Evolutionary conservation across 2,797 vertebrate species (phyloP).

Genomic region (Falco biarmicus): DNA sequence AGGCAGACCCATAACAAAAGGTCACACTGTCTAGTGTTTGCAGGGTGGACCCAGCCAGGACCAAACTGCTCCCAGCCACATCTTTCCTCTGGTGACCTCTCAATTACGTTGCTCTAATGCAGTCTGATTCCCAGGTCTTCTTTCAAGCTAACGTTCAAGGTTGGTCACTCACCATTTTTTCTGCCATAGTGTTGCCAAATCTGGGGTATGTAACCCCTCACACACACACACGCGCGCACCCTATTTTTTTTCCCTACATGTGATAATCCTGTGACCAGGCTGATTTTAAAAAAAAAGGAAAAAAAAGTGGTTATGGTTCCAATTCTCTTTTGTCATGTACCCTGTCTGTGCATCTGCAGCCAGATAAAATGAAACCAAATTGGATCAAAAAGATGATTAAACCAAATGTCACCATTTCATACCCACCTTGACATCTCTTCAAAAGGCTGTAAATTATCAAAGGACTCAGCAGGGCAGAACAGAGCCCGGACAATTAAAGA

Average conservation of each 20-base stretch:
- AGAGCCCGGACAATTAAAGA: background rate
- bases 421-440: constrained; percentile 8
- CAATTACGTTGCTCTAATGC: background rate
- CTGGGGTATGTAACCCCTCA: background rate
- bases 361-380: constrained; percentile 28
- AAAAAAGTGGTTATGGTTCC: background rate
- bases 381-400: constrained; percentile 46
- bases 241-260: background rate
- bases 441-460: constrained; percentile 22
- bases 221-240: too few relatives aligned
- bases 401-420: constrained; percentile 18
- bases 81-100: background rate
- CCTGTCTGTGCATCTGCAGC: background rate
- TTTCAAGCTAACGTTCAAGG: background rate
- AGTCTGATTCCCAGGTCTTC: background rate
- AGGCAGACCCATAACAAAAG: background rate
- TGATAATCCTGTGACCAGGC: background rate
- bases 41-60: background rate
- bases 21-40: background rate
- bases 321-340: background rate
- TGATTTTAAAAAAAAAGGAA: background rate
- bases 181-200: background rate
- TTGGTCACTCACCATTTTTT: background rate
- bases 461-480: background rate
- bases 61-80: background rate